Conservation (phyloP, 2,797 vertebrate genomes). For the Rhinichthys osculus region DNA sequence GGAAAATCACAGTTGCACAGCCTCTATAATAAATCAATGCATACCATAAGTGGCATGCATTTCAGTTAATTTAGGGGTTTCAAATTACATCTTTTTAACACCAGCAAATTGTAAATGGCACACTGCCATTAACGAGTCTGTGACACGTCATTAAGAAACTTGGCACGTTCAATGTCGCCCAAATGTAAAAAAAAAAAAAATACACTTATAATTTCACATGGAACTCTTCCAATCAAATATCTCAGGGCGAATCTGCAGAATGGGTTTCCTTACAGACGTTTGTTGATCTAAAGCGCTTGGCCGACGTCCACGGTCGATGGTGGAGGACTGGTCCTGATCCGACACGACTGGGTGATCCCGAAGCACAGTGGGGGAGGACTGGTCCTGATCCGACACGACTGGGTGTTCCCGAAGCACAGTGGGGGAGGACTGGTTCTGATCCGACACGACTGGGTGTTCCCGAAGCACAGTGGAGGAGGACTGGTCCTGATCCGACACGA, state of each 20-base stretch:
- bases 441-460: no score
- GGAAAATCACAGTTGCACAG: not conserved
- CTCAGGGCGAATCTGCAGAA: constrained; percentile 1
- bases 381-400: no score
- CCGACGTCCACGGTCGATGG: constrained; percentile 20
- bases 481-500: no score
- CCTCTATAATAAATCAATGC: not conserved
- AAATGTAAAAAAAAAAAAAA: constrained; percentile 30
- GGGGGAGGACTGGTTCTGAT: no score
- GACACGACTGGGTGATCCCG: constrained; percentile 55
- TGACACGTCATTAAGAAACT: constrained; percentile 10
- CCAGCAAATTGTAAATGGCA: constrained; percentile 30
- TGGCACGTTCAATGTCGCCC: not conserved
- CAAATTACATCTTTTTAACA: not conserved
- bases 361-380: constrained; percentile 14
- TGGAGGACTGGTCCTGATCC: constrained; percentile 42
- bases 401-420: no score
- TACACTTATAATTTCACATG: constrained; percentile 46
- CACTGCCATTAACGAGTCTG: not conserved
- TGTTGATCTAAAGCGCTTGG: constrained; percentile 30
- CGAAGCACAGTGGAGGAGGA: no score
- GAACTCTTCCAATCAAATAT: constrained; percentile 34
- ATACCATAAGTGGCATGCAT: not conserved
- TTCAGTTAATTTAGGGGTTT: not conserved
- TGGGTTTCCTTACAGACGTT: constrained; percentile 18